These are phyloP conservation scores for Rosalia funebris DNA, from an alignment of 2,888 invertebrate species.

Conservation along the genomic window DNA sequence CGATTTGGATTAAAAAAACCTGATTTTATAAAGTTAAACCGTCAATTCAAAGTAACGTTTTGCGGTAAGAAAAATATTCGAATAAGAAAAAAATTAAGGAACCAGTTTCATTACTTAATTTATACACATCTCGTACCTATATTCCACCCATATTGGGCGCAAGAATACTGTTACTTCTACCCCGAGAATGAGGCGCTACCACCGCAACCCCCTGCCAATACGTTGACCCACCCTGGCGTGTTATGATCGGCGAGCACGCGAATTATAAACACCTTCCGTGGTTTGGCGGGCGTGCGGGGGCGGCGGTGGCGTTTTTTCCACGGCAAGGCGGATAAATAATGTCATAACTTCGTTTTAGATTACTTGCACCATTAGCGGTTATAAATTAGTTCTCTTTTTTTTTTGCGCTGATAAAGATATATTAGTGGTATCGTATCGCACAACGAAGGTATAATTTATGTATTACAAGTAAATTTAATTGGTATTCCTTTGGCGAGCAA, in stretches of 20 bases:
- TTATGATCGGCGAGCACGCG: slow-evolving; percentile 20
- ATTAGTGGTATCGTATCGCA: slow-evolving; percentile 3
- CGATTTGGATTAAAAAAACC: no score
- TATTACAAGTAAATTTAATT: not conserved
- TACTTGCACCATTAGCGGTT: slow-evolving; percentile 19
- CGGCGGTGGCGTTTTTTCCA: slow-evolving; percentile 11
- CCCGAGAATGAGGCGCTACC: not conserved
- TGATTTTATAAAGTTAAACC: no score
- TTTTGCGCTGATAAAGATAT: slow-evolving; percentile 20
- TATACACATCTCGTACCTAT: no score
- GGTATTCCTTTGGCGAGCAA: not conserved
- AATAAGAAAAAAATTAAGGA: no score
- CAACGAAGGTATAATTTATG: not conserved
- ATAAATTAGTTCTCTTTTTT: slow-evolving; percentile 19
- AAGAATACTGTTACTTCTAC: no score
- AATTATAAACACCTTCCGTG: slow-evolving; percentile 16
- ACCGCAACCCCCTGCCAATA: slow-evolving; percentile 4
- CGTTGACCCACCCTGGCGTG: slow-evolving; percentile 22
- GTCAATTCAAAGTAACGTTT: no score
- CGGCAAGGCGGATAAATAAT: slow-evolving; percentile 18
- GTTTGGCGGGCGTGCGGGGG: slow-evolving; percentile 10
- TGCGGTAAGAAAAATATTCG: no score
- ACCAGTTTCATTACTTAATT: no score
- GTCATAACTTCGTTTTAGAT: slow-evolving; percentile 24
- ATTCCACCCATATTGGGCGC: no score